phyloP scores from a whole-genome alignment of 1,140 invertebrate species.

The Heterodera carotae region DNA sequence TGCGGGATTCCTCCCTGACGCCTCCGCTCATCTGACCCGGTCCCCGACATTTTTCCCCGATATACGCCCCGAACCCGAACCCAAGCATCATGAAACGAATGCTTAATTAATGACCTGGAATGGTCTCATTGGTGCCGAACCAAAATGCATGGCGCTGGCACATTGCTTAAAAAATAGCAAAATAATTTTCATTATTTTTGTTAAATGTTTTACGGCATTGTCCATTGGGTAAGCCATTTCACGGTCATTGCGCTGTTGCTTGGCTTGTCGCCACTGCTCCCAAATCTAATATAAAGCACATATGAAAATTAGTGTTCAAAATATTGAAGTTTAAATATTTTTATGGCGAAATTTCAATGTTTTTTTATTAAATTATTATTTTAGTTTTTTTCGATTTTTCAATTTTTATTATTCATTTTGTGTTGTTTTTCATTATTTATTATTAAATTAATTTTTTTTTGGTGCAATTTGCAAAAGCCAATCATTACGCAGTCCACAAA shows the following conservation, averaged over 20 bases:
- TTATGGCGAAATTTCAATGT: no score
- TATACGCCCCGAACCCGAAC: no score
- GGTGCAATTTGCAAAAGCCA: constrained; percentile 31
- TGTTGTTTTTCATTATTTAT: neutral
- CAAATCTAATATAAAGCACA: constrained; percentile 36
- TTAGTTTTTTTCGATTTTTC: no score
- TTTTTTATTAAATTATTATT: no score
- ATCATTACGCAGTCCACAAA: constrained; percentile 65
- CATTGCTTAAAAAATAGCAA: constrained; percentile 37
- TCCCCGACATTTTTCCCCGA: no score
- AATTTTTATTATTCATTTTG: no score
- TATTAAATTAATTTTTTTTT: neutral
- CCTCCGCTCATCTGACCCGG: no score
- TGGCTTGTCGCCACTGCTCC: constrained; percentile 28
- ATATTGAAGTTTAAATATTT: no score
- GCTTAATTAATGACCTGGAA: constrained; percentile 47
- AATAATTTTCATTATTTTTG: neutral
- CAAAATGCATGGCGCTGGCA: constrained; percentile 56
- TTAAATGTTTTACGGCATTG: constrained; percentile 11
- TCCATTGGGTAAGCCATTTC: constrained; percentile 52
- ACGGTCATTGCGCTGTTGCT: constrained; percentile 39
- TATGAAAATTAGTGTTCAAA: neutral
- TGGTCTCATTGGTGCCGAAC: constrained; percentile 48
- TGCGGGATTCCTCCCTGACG: no score
- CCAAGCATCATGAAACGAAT: no score